phyloP scores from a whole-genome alignment of 35 echinoderm and acorn worm genomes.

The Anneissia japonica region DNA sequence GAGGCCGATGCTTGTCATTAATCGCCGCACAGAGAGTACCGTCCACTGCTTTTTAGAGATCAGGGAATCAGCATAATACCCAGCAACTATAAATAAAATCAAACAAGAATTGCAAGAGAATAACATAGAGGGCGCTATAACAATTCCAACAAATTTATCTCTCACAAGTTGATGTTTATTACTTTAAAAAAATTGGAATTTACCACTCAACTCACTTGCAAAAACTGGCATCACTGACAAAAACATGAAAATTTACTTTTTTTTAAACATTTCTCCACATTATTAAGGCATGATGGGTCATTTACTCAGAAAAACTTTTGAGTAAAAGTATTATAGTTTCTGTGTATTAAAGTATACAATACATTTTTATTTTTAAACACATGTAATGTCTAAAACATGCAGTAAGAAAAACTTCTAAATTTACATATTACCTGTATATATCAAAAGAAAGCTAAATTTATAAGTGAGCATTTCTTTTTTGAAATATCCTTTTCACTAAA shows the following conservation, averaged over 20 bases:
- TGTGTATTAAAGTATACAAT: too few species aligned
- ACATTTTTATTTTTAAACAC: too few species aligned
- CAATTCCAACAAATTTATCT: background rate
- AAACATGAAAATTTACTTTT: background rate
- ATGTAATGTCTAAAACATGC: too few species aligned
- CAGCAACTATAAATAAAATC: conserved; percentile 50
- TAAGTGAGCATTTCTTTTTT: too few species aligned
- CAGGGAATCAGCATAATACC: conserved; percentile 79
- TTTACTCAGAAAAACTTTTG: too few species aligned
- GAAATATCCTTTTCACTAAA: too few species aligned
- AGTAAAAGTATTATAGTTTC: too few species aligned
- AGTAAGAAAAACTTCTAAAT: too few species aligned
- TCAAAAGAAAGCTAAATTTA: too few species aligned
- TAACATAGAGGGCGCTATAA: background rate
- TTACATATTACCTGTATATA: too few species aligned
- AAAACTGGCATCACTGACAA: background rate
- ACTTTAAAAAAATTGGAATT: too few species aligned
- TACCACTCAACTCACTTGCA: background rate
- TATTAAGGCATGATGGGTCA: too few species aligned
- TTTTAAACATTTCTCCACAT: background rate
- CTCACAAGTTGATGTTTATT: background rate
- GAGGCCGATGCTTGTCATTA: conserved; percentile 86
- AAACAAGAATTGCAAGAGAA: background rate
- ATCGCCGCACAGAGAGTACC: conserved; percentile 63
- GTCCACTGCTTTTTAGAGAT: conserved; percentile 86